Evolutionary conservation across 1,140 invertebrate species (phyloP).

Genomic region (Amyelois transitella): DNA sequence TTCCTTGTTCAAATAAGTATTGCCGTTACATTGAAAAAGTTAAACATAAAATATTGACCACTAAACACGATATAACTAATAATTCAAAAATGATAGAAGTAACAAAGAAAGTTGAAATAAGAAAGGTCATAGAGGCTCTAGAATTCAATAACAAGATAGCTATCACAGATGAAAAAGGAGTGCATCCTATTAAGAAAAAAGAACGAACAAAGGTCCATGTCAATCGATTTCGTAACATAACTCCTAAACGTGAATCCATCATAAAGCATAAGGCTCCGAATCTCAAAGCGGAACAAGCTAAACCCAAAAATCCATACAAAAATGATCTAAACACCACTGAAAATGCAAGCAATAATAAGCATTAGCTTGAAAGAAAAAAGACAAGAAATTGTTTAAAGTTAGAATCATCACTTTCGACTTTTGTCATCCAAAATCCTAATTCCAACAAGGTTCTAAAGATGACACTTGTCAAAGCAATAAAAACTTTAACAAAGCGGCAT

Average conservation of each 20-base stretch:
- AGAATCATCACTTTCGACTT: constrained; percentile 29
- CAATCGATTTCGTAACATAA: constrained; percentile 61
- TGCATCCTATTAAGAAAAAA: neutral
- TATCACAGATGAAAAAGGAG: neutral
- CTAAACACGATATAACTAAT: no score
- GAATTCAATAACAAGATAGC: neutral
- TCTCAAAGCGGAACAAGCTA: constrained; percentile 55
- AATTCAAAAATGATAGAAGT: no score
- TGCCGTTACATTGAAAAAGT: no score
- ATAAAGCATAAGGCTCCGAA: constrained; percentile 55
- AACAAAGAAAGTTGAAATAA: no score
- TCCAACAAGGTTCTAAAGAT: constrained; percentile 5
- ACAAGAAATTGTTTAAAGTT: constrained; percentile 8
- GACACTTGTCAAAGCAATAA: neutral
- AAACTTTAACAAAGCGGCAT: neutral
- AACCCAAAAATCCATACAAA: constrained; percentile 16
- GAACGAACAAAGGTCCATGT: constrained; percentile 38
- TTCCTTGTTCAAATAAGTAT: no score
- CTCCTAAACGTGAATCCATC: constrained; percentile 47
- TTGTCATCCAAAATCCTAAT: constrained; percentile 27
- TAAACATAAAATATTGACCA: no score
- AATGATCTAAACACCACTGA: constrained; percentile 20
- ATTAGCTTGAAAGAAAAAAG: constrained; percentile 3
- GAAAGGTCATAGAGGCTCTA: no score
- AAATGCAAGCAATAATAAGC: constrained; percentile 9